Evolutionary conservation across 2,113 vertebrate genomes (phyloP).

Genomic region (Prietella phreatophila): DNA sequence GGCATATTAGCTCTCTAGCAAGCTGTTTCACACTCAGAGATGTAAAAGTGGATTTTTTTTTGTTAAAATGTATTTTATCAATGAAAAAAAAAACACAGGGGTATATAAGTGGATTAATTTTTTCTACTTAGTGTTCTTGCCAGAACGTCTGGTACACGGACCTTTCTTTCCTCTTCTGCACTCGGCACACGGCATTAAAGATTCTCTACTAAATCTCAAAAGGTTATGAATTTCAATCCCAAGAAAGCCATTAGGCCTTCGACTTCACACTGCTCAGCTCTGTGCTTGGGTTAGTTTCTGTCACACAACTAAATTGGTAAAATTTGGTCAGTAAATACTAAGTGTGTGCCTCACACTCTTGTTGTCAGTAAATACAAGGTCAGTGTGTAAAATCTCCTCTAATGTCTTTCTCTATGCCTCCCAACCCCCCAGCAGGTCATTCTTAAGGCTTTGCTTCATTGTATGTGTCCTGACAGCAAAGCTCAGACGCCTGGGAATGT

Average conservation of each 20-base stretch:
- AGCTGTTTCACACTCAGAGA: too few relatives aligned
- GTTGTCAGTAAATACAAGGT: not conserved
- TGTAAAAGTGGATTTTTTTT: too few relatives aligned
- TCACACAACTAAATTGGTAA: not conserved
- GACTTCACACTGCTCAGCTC: not conserved
- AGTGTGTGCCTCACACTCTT: not conserved
- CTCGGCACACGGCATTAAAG: not conserved
- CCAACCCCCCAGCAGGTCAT: slow-evolving; percentile 29
- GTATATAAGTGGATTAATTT: too few relatives aligned
- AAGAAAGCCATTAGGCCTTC: not conserved
- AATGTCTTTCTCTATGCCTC: not conserved
- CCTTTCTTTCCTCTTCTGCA: not conserved
- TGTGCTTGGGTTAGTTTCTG: not conserved
- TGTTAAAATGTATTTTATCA: too few relatives aligned
- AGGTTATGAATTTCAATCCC: not conserved
- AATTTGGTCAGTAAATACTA: not conserved
- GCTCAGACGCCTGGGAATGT: slow-evolving; percentile 55
- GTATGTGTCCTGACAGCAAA: slow-evolving; percentile 63
- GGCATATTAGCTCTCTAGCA: too few relatives aligned
- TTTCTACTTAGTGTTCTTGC: not conserved
- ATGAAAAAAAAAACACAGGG: not conserved
- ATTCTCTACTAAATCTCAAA: not conserved
- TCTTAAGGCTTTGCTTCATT: slow-evolving; percentile 31
- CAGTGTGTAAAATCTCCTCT: slow-evolving; percentile 9
- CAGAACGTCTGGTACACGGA: not conserved